These are phyloP conservation scores for Urocyon cinereoargenteus DNA, from an alignment of 2,797 vertebrate species.

Conservation along the genomic window DNA sequence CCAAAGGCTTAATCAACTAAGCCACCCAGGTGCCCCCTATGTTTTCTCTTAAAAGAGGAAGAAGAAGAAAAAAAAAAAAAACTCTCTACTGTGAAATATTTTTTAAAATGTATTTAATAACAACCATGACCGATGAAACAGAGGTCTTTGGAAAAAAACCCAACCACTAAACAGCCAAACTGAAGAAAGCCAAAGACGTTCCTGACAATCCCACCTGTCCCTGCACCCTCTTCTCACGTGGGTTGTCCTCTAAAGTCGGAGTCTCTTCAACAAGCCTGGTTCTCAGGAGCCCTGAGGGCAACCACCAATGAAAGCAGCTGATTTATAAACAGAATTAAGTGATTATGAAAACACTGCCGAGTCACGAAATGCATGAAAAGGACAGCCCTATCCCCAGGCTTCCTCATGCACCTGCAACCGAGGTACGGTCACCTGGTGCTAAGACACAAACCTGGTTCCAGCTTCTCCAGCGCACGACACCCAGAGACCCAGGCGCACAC, in stretches of 20 bases:
- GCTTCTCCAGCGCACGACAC: neutral
- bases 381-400: neutral
- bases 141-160: neutral
- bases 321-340: neutral
- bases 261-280: neutral
- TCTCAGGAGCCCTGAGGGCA: neutral
- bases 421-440: fast-evolving
- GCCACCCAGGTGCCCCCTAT: neutral
- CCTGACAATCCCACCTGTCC: neutral
- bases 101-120: neutral
- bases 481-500: fast-evolving
- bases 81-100: neutral
- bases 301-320: neutral
- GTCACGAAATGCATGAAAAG: neutral
- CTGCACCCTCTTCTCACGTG: neutral
- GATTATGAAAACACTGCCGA: neutral
- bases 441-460: neutral
- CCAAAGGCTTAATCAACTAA: neutral
- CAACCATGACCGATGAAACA: neutral
- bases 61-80: neutral
- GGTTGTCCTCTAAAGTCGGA: neutral
- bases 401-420: fast-evolving
- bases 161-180: neutral
- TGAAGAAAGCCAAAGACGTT: neutral
- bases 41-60: neutral